Evolutionary conservation across 2,113 vertebrate species (phyloP).

Genomic region (Pachyramphus minor): DNA sequence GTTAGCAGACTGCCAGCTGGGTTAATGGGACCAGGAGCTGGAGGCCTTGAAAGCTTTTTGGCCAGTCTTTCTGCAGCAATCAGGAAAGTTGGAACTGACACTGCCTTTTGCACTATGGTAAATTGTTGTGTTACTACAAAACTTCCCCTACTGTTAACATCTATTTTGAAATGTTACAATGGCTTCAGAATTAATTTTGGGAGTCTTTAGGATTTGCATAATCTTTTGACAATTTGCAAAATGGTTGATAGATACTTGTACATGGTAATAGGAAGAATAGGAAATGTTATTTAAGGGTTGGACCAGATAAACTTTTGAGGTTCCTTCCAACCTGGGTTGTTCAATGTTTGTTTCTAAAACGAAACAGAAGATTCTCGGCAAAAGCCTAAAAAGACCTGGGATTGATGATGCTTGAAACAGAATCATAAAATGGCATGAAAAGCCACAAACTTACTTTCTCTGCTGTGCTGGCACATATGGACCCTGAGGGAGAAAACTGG

Average conservation of each 20-base stretch:
- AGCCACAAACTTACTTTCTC: neutral
- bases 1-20: neutral
- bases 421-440: neutral
- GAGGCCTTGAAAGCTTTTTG: neutral
- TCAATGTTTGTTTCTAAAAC: neutral
- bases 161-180: neutral
- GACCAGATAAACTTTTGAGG: neutral
- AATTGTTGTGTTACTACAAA: neutral
- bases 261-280: neutral
- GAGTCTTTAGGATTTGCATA: neutral
- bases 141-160: neutral
- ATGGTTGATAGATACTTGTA: neutral
- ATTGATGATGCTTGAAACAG: neutral
- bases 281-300: neutral
- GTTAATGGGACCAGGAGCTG: neutral
- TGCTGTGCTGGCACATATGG: neutral
- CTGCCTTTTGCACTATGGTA: neutral
- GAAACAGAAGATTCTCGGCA: neutral
- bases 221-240: neutral
- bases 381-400: neutral
- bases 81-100: neutral
- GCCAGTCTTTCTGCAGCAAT: neutral
- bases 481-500: neutral
- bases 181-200: neutral
- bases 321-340: neutral